Evolutionary conservation across 2,113 vertebrate genomes (phyloP).

Genomic region (Clarias batrachus): DNA sequence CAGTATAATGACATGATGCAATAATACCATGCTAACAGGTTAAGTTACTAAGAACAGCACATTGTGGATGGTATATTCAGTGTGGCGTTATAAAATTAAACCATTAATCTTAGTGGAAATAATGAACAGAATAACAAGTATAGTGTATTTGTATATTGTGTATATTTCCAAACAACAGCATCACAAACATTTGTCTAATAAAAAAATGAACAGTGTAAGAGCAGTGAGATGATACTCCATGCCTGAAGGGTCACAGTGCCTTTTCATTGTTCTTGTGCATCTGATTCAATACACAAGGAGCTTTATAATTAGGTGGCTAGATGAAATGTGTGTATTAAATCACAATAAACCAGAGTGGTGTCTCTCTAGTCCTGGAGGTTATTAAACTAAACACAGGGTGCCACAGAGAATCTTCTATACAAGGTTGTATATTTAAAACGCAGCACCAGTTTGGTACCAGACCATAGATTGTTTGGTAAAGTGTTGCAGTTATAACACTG

Average conservation of each 20-base stretch:
- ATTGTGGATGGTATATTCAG: neutral
- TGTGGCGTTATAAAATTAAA: neutral
- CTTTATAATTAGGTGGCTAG: conserved; percentile 17
- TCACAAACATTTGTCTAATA: conserved; percentile 1
- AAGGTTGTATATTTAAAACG: neutral
- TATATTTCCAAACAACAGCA: neutral
- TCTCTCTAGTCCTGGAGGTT: conserved; percentile 4
- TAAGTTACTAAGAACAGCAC: neutral
- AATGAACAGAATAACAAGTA: conserved; percentile 10
- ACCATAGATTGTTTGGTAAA: neutral
- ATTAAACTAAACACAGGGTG: neutral
- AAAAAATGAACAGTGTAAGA: neutral
- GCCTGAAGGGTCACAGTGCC: conserved; percentile 15
- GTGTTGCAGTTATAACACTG: neutral
- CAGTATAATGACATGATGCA: neutral
- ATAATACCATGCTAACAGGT: neutral
- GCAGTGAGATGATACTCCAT: conserved; percentile 3
- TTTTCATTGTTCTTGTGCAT: conserved; percentile 2
- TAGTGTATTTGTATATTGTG: neutral
- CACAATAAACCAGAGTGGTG: neutral
- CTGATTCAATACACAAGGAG: neutral
- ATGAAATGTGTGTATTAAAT: conserved; percentile 20
- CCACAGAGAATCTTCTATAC: neutral
- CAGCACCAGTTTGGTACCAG: neutral
- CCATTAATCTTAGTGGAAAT: neutral